Evolutionary conservation across 1,140 invertebrate species (phyloP), one percentile per base, ranked within the genome.

Genomic region (Danaus plexippus): DNA sequence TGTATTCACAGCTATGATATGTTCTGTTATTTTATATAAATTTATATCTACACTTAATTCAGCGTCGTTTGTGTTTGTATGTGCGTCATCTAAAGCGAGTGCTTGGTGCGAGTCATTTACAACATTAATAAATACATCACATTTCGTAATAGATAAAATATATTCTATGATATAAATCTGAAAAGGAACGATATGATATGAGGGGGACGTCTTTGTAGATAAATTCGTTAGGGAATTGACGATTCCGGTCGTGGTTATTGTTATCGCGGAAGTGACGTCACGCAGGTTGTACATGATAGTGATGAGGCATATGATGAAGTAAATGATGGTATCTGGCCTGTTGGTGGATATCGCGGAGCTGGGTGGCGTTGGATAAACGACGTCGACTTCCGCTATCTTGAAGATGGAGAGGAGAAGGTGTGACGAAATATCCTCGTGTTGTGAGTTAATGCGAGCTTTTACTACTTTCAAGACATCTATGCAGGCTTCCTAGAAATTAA

Each of bases 321-420:
- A 81, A 46, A 82, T 54, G 48, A 66, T 54, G 32, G 56, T 69
- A 46, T 57, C 50, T 11, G 81, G 81, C 32, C 52, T 65, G 56
- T 71, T 67, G 47, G 62, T 52, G 22, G 68, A 59, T 40, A 72
- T 72, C 18, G 74, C 70, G 18, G 81, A 78, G 52, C 74, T 81
- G 42, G 85, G 85, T 1, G 87, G 85, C 3, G 80, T 66, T 15
- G 87, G 87, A 59, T 88, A 90, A 9, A 92, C 89, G 41, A 95
- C 92, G 79, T 95, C 94, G 12, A 96, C 94, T 88, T 96, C 94
- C n/a, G 95, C 94, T 88, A 96, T 94, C 88, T 96, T 96, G 83
- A 96, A 94, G 76, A 96, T 94, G 61, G 95, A 96, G 9, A 97
- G 89, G 10, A 96, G 89, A 42, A 94, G 91, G 84, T 96, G 94